phyloP scores from a whole-genome alignment of 1,140 invertebrate species.

The Drosophila aff. region DNA sequence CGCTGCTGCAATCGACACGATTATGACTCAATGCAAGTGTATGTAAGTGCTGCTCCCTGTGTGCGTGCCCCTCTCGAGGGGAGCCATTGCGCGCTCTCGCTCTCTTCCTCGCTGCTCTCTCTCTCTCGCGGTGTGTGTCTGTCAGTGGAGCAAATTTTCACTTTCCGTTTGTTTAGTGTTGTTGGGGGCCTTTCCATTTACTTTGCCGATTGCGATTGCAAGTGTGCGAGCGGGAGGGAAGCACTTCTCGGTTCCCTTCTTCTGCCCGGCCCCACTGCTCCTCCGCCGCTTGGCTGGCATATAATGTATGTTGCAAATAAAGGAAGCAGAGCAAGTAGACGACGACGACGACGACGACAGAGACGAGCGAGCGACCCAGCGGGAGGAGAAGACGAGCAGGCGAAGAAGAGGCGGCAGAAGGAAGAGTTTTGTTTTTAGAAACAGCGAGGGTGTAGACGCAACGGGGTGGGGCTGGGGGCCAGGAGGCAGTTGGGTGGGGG shows the following conservation, averaged over 20 bases:
- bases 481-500: constrained; percentile 1
- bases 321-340: constrained; percentile 76
- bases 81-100: constrained; percentile 13
- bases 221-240: constrained; percentile 43
- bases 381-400: constrained; percentile 37
- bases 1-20: constrained; percentile 68
- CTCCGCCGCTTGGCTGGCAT: constrained; percentile 26
- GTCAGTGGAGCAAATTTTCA: constrained; percentile 83
- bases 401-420: constrained; percentile 59
- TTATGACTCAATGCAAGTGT: constrained; percentile 82
- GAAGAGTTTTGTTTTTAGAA: constrained; percentile 76
- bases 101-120: constrained; percentile 13
- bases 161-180: constrained; percentile 80
- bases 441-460: constrained; percentile 45
- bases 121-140: constrained; percentile 33
- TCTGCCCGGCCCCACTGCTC: neutral
- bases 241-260: constrained; percentile 14
- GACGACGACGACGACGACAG: neutral
- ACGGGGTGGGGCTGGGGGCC: constrained; percentile 15
- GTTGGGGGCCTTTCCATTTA: constrained; percentile 79
- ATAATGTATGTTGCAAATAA: constrained; percentile 73
- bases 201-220: constrained; percentile 68
- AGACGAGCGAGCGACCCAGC: constrained; percentile 7
- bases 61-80: constrained; percentile 3
- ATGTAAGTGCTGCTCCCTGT: constrained; percentile 39